Evolutionary conservation across 2,113 vertebrate species (phyloP), one percentile per base, ranked within the genome.

Genomic region (Tursiops truncatus): DNA sequence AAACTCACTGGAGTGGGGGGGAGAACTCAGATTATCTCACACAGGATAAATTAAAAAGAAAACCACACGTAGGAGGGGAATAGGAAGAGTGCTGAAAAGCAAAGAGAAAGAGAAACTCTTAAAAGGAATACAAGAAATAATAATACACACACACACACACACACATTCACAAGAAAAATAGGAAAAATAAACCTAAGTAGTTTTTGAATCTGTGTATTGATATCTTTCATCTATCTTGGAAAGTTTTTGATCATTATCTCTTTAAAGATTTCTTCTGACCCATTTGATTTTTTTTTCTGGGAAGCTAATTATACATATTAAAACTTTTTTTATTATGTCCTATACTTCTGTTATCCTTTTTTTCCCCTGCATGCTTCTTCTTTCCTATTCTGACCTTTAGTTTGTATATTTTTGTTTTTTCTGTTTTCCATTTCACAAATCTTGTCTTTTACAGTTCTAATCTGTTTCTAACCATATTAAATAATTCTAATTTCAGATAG

Each of bases 371-470:
- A 12, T 31, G 7, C 41, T 80, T 53, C 26, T 3, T 41, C 67
- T 88, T 38, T 5, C 11, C 11, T 26, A 8, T 73, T 74, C 60
- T 82, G 21, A 88, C 21, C 2, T 74, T 62, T 31, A 60, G 12
- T 68, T 62, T 82, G 76, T 60, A 41, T 65, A 21, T 91, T 47
- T 88, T 76, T 36, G 38, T 41, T 96, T 87, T 56, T 62, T n/a
- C 26, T 41, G 10, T 76, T 94, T 94, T 74, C 11, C 21, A 74
- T 3, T 63, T 76, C 17, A 73, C 20, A 25, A 38, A 33, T 81
- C 14, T 74, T 93, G 71, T 74, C 14, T 76, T 89, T 81, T 76
- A 15, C 10, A 36, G 1, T 73, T 36, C 14, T 82, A 60, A 38
- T 92, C 5, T 60, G 15, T 28, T 74, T 53, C 26, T 23, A 60